A percentile compares a stretch with the other conserved stretches of the same genome.
phyloP scores from a whole-genome alignment of 2,113 vertebrate species.

The Ibidorhyncha struthersii region DNA sequence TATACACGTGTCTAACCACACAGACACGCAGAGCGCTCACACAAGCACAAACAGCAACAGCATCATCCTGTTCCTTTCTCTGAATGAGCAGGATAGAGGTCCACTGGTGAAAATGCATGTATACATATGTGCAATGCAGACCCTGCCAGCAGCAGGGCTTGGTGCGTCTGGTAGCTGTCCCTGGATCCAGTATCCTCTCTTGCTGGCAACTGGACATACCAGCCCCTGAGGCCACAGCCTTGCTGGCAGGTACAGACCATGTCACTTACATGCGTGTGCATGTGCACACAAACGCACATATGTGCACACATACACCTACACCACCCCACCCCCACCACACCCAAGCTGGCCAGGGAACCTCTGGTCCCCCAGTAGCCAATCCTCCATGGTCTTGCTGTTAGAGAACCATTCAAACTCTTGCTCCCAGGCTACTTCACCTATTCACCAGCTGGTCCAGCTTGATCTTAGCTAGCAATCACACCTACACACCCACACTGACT shows the following conservation, averaged over 20 bases:
- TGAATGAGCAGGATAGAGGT: neutral
- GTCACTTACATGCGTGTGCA: rapidly evolving
- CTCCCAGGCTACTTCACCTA: neutral
- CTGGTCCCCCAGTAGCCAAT: neutral
- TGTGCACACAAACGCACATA: too few species aligned
- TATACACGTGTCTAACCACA: too few species aligned
- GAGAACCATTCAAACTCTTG: neutral
- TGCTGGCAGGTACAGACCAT: neutral
- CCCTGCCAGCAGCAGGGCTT: too few species aligned
- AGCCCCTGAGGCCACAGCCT: neutral
- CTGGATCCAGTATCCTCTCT: neutral
- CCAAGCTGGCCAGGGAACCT: rapidly evolving
- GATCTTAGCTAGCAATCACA: neutral
- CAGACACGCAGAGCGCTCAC: neutral
- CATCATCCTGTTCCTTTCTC: neutral
- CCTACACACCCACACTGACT: neutral
- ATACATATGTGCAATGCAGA: neutral
- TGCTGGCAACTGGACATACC: neutral
- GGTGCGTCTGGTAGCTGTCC: rapidly evolving
- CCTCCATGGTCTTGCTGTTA: neutral
- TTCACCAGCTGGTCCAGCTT: neutral
- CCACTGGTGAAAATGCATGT: neutral
- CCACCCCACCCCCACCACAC: too few species aligned
- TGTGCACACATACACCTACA: neutral
- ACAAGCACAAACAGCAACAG: neutral